Conservation (phyloP, 1,140 invertebrate species). For the Drosophila seguyi region DNA sequence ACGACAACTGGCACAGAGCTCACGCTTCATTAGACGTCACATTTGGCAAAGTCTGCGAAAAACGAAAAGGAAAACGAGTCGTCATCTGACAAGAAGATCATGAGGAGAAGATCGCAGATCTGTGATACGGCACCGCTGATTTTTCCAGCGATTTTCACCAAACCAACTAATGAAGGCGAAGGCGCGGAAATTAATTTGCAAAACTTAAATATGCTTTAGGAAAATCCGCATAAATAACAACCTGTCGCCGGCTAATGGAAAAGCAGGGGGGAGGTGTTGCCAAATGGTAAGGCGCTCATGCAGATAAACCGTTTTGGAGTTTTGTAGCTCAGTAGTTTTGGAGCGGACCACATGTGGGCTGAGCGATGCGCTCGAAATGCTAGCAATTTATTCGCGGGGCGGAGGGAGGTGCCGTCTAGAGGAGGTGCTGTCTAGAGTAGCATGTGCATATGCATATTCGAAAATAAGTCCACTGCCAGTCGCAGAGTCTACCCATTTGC, state of each 20-base stretch:
- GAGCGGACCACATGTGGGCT: conserved; percentile 70
- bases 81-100: conserved; percentile 54
- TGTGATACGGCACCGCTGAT: conserved; percentile 19
- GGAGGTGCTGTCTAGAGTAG: background rate
- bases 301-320: conserved; percentile 78
- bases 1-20: conserved; percentile 44
- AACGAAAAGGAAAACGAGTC: conserved; percentile 46
- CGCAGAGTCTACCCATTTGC: conserved; percentile 36
- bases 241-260: conserved; percentile 46
- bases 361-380: conserved; percentile 52
- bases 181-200: conserved; percentile 67
- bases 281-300: conserved; percentile 61
- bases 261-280: conserved; percentile 33
- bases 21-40: conserved; percentile 70
- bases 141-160: conserved; percentile 65
- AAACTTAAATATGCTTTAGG: conserved; percentile 48
- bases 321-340: conserved; percentile 53
- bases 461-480: conserved; percentile 41
- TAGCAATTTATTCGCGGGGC: conserved; percentile 29
- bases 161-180: conserved; percentile 69
- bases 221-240: conserved; percentile 43
- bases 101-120: conserved; percentile 30
- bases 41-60: conserved; percentile 43
- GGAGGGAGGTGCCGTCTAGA: conserved; percentile 9
- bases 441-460: conserved; percentile 24